Conservation (phyloP, 2,888 invertebrate genomes). For the Hirtodrosophila confusa region DNA sequence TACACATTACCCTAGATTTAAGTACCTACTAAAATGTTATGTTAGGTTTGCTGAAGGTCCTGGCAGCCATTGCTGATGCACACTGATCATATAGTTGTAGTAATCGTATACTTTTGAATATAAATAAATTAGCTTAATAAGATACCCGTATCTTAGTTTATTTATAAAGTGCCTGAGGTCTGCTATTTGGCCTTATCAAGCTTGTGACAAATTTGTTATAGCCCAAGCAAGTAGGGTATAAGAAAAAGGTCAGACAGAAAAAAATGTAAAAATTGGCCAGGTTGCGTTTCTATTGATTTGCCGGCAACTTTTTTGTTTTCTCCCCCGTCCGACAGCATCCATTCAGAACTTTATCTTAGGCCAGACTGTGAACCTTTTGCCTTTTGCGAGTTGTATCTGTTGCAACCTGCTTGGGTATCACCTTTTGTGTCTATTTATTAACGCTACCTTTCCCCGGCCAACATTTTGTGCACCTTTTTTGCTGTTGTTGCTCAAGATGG, state of each 20-base stretch:
- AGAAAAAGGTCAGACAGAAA: constrained; percentile 36
- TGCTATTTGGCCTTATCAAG: background rate
- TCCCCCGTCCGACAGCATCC: constrained; percentile 18
- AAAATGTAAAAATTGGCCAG: constrained; percentile 52
- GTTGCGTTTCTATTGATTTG: constrained; percentile 68
- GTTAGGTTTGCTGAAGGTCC: too few species aligned
- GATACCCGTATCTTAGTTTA: too few species aligned
- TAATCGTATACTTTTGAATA: too few species aligned
- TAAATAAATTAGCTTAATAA: too few species aligned
- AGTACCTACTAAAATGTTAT: too few species aligned
- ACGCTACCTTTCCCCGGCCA: constrained; percentile 69
- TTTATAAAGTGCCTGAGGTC: too few species aligned
- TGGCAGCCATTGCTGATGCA: too few species aligned
- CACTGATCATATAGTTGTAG: too few species aligned
- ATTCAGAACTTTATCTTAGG: constrained; percentile 42
- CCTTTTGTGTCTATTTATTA: constrained; percentile 77
- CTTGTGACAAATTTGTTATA: background rate
- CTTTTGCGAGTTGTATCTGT: constrained; percentile 45
- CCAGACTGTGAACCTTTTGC: constrained; percentile 42
- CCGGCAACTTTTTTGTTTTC: constrained; percentile 37
- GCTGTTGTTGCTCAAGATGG: constrained; percentile 26
- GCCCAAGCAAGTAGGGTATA: constrained; percentile 3
- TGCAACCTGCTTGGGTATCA: constrained; percentile 45
- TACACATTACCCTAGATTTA: too few species aligned
- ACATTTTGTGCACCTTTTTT: constrained; percentile 40